phyloP scores from a whole-genome alignment of 2,797 vertebrate species.

The Darevskia mixta region DNA sequence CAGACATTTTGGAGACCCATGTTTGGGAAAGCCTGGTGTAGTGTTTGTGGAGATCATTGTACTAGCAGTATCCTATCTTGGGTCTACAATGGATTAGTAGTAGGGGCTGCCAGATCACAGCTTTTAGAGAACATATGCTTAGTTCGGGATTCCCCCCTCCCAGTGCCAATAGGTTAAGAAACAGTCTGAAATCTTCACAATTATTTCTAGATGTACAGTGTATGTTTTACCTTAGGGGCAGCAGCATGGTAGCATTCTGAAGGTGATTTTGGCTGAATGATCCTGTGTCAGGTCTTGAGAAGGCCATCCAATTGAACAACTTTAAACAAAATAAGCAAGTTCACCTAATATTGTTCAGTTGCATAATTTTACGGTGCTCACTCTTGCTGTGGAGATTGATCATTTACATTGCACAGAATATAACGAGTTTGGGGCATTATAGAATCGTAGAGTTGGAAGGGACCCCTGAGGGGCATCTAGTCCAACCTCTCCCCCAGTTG shows the following conservation, averaged over 20 bases:
- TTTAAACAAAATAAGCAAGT: constrained; percentile 1
- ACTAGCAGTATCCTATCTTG: background rate
- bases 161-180: background rate
- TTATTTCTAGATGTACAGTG: too few species aligned
- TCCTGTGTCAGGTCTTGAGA: background rate
- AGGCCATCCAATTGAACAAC: background rate
- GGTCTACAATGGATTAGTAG: background rate
- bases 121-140: too few species aligned
- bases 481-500: too few species aligned
- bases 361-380: background rate
- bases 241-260: too few species aligned
- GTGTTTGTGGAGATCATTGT: background rate
- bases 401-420: background rate
- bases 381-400: background rate
- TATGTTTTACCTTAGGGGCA: too few species aligned
- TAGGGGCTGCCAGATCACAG: background rate
- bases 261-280: background rate
- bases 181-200: too few species aligned
- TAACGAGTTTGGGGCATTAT: background rate
- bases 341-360: background rate
- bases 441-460: too few species aligned
- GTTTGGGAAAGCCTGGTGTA: background rate
- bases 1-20: background rate
- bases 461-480: too few species aligned
- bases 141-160: background rate